Conservation (phyloP, 2,888 invertebrate genomes). For the Acronicta leporina region DNA sequence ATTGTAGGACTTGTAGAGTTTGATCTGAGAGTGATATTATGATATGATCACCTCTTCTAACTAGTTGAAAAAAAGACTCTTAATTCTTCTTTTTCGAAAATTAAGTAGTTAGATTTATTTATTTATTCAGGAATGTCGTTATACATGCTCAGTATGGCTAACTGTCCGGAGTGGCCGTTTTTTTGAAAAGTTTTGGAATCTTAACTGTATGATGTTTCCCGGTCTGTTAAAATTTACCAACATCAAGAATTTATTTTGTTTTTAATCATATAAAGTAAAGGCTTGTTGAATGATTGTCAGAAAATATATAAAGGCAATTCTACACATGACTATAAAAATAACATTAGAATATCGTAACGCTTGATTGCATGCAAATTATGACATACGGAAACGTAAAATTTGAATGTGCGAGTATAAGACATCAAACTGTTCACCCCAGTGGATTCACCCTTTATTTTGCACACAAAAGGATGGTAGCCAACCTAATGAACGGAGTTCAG, state of each 20-base stretch:
- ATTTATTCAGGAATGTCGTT: no score
- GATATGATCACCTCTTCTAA: no score
- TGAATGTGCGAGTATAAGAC: constrained; percentile 67
- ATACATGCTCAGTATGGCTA: no score
- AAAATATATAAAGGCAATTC: constrained; percentile 8
- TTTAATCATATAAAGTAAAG: constrained; percentile 46
- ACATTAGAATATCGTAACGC: constrained; percentile 62
- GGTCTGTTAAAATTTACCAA: constrained; percentile 29
- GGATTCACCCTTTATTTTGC: constrained; percentile 75
- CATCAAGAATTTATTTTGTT: constrained; percentile 28
- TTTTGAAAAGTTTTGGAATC: no score
- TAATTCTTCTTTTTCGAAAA: no score
- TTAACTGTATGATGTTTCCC: no score
- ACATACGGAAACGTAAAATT: constrained; percentile 74
- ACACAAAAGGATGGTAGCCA: constrained; percentile 72
- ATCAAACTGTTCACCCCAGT: constrained; percentile 64
- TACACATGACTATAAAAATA: constrained; percentile 37
- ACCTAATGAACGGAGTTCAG: constrained; percentile 74
- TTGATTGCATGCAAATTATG: constrained; percentile 80
- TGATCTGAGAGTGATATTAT: constrained; percentile 10
- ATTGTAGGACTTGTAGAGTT: constrained; percentile 39
- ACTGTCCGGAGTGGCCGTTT: no score
- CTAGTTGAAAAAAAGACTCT: no score
- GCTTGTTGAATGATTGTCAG: constrained; percentile 7
- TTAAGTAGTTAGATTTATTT: no score